These are phyloP conservation scores for Siniperca undulata DNA, from an alignment of 2,797 vertebrate species.

Conservation along the genomic window DNA sequence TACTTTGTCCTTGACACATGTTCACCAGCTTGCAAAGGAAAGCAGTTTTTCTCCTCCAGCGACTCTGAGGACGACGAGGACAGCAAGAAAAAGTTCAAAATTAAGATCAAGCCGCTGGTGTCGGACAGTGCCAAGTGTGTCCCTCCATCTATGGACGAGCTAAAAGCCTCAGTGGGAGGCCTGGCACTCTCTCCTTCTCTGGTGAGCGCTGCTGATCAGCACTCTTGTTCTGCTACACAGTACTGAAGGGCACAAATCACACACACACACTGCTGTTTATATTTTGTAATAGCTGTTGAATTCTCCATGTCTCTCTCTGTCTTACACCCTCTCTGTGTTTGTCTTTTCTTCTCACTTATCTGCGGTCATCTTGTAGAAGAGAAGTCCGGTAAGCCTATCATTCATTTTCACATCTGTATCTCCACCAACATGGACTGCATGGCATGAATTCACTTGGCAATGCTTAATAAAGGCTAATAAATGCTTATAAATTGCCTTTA, in stretches of 20 bases:
- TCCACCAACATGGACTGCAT: slow-evolving; percentile 26
- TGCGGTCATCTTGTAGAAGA: slow-evolving; percentile 86
- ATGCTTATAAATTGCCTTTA: neutral
- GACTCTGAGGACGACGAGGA: slow-evolving; percentile 98
- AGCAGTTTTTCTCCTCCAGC: slow-evolving; percentile 96
- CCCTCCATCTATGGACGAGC: slow-evolving; percentile 92
- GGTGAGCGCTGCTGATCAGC: slow-evolving; percentile 85
- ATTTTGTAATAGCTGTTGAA: slow-evolving; percentile 1
- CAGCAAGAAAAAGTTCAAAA: slow-evolving; percentile 95
- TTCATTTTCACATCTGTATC: slow-evolving; percentile 37
- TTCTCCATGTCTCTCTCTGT: slow-evolving; percentile 6
- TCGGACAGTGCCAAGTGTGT: slow-evolving; percentile 89
- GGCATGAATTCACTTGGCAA: slow-evolving; percentile 51
- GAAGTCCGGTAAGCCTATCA: slow-evolving; percentile 93
- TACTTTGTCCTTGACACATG: slow-evolving; percentile 87
- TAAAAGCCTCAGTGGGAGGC: slow-evolving; percentile 95
- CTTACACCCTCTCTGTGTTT: slow-evolving; percentile 31
- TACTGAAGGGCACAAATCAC: slow-evolving; percentile 9
- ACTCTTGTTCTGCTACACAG: slow-evolving; percentile 8
- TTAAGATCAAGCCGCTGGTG: slow-evolving; percentile 95
- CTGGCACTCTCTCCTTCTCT: slow-evolving; percentile 95
- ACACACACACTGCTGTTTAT: neutral
- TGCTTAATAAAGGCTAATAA: slow-evolving; percentile 14
- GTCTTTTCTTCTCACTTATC: slow-evolving; percentile 25
- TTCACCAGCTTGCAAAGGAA: slow-evolving; percentile 92